Evolutionary conservation across 1,140 invertebrate species (phyloP), one percentile per base, ranked within the genome.

Genomic region (Monochamus saltuarius): DNA sequence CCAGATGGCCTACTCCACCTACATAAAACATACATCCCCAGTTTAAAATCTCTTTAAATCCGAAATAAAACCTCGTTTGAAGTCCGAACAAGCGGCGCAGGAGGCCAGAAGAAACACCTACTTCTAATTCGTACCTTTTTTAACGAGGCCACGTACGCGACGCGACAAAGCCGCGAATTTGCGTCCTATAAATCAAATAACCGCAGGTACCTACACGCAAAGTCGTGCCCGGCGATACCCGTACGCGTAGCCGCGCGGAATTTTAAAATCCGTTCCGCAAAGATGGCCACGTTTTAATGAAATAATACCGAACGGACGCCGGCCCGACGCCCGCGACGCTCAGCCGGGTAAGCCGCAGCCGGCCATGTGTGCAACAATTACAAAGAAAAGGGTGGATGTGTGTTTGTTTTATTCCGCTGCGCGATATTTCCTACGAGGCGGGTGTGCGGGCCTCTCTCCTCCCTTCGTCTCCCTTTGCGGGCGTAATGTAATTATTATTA

Each of bases 141-240:
- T 58, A 62, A 62, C 51, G 55, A 58, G 51, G 58, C 17, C 61
- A 62, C 55, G 61, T 62, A 62, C 55, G 17, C 16, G 16, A 22
- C 17, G 36, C 38, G 49, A 47, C 56, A 57, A 45, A 56, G 61
- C 56, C 46, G 47, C 51, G 47, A 57, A 62, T 62, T 62, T 62
- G 56, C 54, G 56, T 64, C 62, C 64, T 66, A 72, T 72, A 72
- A 72, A 72, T 72, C 70, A 72, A 70, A 72, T 70, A 68, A 72
- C 67, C 65, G 68, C 68, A 61, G n/a, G 59, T 66, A 72, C 65
- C 70, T 66, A 68, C 64, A 69, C 66, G 65, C 64, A 29, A 29
- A 29, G 22, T 29, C 22, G 22, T 6, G 22, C 6, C 22, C 22
- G 22, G 66, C 64, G 61, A 72, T 72, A 70, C 66, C 70, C 68